phyloP scores from a whole-genome alignment of 2,113 vertebrate genomes.

The cattle (Bos taurus) region DNA sequence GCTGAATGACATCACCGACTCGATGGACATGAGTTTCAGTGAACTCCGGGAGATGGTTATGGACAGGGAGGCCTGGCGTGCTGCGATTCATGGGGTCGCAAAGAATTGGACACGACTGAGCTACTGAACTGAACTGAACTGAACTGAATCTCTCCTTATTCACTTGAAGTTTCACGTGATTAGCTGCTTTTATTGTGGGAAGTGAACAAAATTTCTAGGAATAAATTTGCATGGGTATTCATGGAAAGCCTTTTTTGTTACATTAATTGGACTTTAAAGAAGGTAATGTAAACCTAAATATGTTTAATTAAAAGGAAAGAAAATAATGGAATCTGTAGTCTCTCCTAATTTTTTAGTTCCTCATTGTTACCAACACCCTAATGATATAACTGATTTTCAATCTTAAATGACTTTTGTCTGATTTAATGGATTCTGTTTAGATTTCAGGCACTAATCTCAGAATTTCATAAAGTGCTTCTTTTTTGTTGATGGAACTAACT shows the following conservation, averaged over 20 bases:
- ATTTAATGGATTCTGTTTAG: slow-evolving; percentile 38
- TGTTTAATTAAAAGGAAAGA: slow-evolving; percentile 38
- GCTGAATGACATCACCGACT: no score
- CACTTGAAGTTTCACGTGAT: slow-evolving; percentile 41
- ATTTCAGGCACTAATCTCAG: slow-evolving; percentile 5
- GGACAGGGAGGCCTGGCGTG: no score
- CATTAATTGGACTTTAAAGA: slow-evolving; percentile 45
- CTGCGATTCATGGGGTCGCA: no score
- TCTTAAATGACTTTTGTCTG: slow-evolving; percentile 15
- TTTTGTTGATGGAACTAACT: slow-evolving; percentile 4
- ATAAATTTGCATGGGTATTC: slow-evolving; percentile 3
- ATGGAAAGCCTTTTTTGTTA: slow-evolving; percentile 24
- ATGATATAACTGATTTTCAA: neutral
- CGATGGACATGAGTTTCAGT: no score
- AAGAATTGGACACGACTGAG: no score
- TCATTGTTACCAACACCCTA: neutral
- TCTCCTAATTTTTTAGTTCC: neutral
- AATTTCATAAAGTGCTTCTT: slow-evolving; percentile 23
- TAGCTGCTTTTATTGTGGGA: slow-evolving; percentile 31
- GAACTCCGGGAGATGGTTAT: no score
- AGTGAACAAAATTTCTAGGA: slow-evolving; percentile 10
- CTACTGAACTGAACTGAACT: no score
- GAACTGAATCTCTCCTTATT: neutral
- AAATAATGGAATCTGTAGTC: neutral
- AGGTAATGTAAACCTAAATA: neutral